These are phyloP conservation scores for Corydoras maculifer DNA, from an alignment of 2,113 vertebrate species.

Conservation along the genomic window DNA sequence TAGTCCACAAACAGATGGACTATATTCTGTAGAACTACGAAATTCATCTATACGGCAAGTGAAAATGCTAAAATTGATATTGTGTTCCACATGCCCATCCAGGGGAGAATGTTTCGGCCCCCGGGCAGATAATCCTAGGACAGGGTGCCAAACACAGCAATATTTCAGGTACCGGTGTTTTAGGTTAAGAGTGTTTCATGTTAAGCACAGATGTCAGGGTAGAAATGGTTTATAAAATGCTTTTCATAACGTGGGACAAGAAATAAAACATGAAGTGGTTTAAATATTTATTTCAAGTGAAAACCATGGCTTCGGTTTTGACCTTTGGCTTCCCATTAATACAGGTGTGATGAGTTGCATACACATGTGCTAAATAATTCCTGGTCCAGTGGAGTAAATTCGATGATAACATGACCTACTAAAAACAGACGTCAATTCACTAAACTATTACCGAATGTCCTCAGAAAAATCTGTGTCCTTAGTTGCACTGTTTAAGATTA, in stretches of 20 bases:
- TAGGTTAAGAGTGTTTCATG: no score
- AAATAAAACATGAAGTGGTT: background rate
- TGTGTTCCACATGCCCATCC: no score
- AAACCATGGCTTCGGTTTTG: constrained; percentile 50
- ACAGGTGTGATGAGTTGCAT: constrained; percentile 46
- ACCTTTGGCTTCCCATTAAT: constrained; percentile 49
- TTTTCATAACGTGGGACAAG: background rate
- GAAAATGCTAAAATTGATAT: no score
- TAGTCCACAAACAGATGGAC: no score
- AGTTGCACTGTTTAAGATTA: constrained; percentile 47
- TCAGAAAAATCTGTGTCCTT: constrained; percentile 45
- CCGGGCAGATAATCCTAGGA: no score
- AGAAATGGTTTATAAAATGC: no score
- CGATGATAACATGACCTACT: background rate
- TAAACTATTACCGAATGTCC: constrained; percentile 10
- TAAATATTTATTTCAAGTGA: constrained; percentile 38
- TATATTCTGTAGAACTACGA: no score
- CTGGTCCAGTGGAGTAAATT: constrained; percentile 3
- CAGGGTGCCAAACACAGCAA: no score
- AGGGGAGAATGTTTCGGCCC: no score
- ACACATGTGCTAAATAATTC: constrained; percentile 29
- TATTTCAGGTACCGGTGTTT: no score
- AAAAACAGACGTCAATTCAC: constrained; percentile 6
- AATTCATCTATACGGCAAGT: no score
- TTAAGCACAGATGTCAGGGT: no score